Conservation (phyloP, 1,140 invertebrate genomes). For the Holcopasites calliopsidis region DNA sequence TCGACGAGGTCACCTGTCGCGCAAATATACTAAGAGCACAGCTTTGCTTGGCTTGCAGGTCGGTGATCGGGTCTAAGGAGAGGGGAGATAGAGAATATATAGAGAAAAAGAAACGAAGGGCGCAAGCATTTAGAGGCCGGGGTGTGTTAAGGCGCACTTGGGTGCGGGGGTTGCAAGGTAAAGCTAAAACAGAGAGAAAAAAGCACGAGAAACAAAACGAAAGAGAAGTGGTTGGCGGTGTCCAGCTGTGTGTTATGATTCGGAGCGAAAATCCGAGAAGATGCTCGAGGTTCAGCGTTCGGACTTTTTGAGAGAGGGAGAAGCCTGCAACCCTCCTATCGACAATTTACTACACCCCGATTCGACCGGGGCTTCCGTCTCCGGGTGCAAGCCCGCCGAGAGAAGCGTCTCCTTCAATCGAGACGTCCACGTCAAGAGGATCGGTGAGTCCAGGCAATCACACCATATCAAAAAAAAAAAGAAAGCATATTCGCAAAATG, state of each 20-base stretch:
- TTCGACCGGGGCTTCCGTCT: constrained; percentile 51
- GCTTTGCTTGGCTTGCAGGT: constrained; percentile 72
- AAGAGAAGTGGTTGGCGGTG: constrained; percentile 7
- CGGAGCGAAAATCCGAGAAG: constrained; percentile 63
- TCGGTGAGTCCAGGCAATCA: constrained; percentile 84
- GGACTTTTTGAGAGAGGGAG: constrained; percentile 79
- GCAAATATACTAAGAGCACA: constrained; percentile 47
- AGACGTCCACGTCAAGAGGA: constrained; percentile 92
- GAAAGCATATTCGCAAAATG: constrained; percentile 29
- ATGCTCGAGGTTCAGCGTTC: constrained; percentile 82
- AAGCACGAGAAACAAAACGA: constrained; percentile 6
- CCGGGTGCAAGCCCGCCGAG: constrained; percentile 76
- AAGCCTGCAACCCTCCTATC: constrained; percentile 63
- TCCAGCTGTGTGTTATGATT: constrained; percentile 67
- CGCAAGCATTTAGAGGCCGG: constrained; percentile 22
- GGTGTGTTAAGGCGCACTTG: constrained; percentile 18
- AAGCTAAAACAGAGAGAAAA: not conserved
- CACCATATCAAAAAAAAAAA: constrained; percentile 62
- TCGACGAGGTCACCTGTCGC: constrained; percentile 5
- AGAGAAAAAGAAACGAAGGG: not conserved
- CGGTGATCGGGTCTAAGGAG: constrained; percentile 51
- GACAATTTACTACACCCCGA: constrained; percentile 57
- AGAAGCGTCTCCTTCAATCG: constrained; percentile 92
- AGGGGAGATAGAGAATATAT: constrained; percentile 16
- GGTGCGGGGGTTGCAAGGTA: constrained; percentile 33